A percentile compares a stretch with the other conserved stretches of the same genome.
phyloP scores from a whole-genome alignment of 2,888 invertebrate species.

The Cheilosia urbana region DNA sequence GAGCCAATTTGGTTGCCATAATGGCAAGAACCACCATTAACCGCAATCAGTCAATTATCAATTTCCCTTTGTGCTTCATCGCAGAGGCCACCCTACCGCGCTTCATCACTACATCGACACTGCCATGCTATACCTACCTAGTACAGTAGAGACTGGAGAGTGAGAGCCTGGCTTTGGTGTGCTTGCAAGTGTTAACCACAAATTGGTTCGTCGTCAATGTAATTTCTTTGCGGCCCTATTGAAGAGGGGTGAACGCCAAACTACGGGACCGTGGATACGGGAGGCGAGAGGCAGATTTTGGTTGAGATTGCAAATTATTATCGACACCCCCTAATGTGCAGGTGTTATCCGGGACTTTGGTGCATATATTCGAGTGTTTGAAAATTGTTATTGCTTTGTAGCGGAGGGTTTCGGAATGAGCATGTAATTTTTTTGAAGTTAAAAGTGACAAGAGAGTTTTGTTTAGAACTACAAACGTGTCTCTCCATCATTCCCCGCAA shows the following conservation, averaged over 20 bases:
- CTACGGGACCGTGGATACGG: background rate
- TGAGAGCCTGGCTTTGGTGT: slow-evolving; percentile 15
- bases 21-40: slow-evolving; percentile 74
- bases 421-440: too few relatives aligned
- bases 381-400: background rate
- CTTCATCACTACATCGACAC: slow-evolving; percentile 13
- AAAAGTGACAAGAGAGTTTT: too few relatives aligned
- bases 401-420: too few relatives aligned
- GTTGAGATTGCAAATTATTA: slow-evolving; percentile 61
- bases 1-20: slow-evolving; percentile 71
- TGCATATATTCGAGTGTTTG: background rate
- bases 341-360: background rate
- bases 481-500: too few relatives aligned
- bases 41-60: slow-evolving; percentile 75
- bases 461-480: too few relatives aligned
- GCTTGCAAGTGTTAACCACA: slow-evolving; percentile 68
- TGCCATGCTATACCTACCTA: slow-evolving; percentile 2
- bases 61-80: slow-evolving; percentile 61
- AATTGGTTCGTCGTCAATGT: slow-evolving; percentile 67
- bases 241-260: slow-evolving; percentile 18
- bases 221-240: slow-evolving; percentile 31
- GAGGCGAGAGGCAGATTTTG: slow-evolving; percentile 15
- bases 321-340: slow-evolving; percentile 39
- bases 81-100: slow-evolving; percentile 15
- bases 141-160: slow-evolving; percentile 18